These are phyloP conservation scores for Lathamus discolor DNA, from an alignment of 2,113 vertebrate genomes.

Conservation along the genomic window DNA sequence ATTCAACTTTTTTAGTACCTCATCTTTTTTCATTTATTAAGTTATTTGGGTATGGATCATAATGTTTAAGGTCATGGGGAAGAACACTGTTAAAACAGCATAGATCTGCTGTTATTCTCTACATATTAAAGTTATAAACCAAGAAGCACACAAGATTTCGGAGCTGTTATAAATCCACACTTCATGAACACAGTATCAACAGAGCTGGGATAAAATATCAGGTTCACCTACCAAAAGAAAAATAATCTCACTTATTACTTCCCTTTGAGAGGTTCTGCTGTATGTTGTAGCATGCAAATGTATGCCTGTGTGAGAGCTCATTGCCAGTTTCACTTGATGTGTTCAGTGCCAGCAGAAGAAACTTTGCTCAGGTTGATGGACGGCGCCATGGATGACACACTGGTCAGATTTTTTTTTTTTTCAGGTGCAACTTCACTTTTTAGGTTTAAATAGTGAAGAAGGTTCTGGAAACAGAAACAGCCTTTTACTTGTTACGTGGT, in stretches of 20 bases:
- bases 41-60: background rate
- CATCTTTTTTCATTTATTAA: background rate
- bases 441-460: conserved; percentile 43
- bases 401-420: conserved; percentile 5
- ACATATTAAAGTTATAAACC: background rate
- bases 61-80: background rate
- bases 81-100: background rate
- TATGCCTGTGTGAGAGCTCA: background rate
- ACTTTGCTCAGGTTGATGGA: background rate
- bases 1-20: background rate
- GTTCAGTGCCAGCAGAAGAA: background rate
- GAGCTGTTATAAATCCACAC: background rate
- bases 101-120: background rate
- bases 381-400: background rate
- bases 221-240: background rate
- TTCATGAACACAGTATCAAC: background rate
- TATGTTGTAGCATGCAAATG: background rate
- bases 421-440: conserved; percentile 13
- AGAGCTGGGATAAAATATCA: background rate
- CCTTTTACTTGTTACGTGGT: background rate
- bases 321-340: background rate
- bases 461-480: background rate
- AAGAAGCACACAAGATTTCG: background rate
- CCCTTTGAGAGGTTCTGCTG: background rate
- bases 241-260: background rate